phyloP scores from a whole-genome alignment of 2,113 vertebrate genomes.

The Oreochromis spilurus region DNA sequence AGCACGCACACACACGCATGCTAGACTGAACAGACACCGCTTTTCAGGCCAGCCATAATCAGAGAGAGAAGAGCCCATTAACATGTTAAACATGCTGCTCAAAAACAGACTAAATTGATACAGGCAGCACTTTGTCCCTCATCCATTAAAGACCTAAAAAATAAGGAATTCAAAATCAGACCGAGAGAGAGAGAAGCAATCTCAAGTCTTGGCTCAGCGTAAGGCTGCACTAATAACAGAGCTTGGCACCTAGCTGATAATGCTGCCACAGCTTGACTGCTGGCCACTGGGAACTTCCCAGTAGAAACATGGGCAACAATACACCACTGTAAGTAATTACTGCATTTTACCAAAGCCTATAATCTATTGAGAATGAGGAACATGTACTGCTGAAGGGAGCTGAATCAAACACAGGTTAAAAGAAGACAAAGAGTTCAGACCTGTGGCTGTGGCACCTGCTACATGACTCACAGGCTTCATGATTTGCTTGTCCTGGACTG shows the following conservation, averaged over 20 bases:
- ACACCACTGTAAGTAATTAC: not conserved
- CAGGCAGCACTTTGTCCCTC: conserved; percentile 8
- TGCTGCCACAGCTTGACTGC: not conserved
- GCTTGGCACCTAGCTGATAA: not conserved
- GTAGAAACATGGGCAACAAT: not conserved
- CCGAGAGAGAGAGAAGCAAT: not conserved
- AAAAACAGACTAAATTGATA: conserved; percentile 3
- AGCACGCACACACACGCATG: not conserved
- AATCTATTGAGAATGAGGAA: not conserved
- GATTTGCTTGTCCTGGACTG: not conserved
- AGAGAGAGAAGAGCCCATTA: conserved; percentile 12
- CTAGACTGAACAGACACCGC: not conserved
- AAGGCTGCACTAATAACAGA: not conserved
- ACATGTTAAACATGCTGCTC: conserved; percentile 1
- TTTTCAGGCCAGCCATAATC: not conserved
- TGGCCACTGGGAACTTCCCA: not conserved
- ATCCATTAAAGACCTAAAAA: conserved; percentile 26
- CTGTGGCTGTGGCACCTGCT: not conserved
- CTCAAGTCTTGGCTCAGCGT: not conserved
- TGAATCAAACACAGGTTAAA: not conserved
- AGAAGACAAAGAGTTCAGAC: not conserved
- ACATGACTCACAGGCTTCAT: not conserved
- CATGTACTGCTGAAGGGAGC: not conserved
- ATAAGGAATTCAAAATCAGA: conserved; percentile 2
- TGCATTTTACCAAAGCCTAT: not conserved